Conservation (phyloP, 2,113 vertebrate species). For the Trematocara macrostoma region DNA sequence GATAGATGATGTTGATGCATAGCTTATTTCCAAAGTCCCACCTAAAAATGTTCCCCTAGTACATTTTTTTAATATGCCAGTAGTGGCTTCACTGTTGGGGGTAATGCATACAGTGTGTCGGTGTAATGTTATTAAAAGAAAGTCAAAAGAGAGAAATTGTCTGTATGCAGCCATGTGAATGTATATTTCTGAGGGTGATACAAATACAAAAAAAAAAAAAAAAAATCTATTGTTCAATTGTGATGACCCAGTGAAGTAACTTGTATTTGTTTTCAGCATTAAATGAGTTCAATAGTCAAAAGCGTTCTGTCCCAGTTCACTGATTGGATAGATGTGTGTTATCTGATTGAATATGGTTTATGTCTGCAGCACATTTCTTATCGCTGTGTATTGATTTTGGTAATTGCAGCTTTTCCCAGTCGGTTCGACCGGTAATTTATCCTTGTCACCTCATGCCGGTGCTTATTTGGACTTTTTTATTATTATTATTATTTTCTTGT, state of each 20-base stretch:
- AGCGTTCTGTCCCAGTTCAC: slow-evolving; percentile 48
- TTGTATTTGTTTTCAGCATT: slow-evolving; percentile 79
- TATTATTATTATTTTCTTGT: neutral
- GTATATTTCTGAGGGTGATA: slow-evolving; percentile 76
- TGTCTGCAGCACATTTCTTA: slow-evolving; percentile 1
- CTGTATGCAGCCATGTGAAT: slow-evolving; percentile 73
- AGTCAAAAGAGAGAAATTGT: slow-evolving; percentile 56
- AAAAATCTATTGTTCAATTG: slow-evolving; percentile 70
- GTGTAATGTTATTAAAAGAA: slow-evolving; percentile 57
- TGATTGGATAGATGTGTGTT: slow-evolving; percentile 47
- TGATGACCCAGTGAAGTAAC: slow-evolving; percentile 78
- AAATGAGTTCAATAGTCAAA: slow-evolving; percentile 75
- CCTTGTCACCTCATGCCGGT: neutral
- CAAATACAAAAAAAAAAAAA: slow-evolving; percentile 62
- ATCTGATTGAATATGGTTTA: slow-evolving; percentile 13
- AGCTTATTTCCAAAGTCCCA: slow-evolving; percentile 59
- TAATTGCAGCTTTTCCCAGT: neutral
- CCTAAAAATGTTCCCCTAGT: slow-evolving; percentile 40
- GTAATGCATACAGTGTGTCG: slow-evolving; percentile 36
- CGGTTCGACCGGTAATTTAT: neutral
- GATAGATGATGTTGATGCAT: slow-evolving; percentile 41
- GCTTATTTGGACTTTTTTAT: neutral
- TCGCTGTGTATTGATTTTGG: slow-evolving; percentile 10
- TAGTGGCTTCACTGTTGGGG: slow-evolving; percentile 55
- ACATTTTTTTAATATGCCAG: slow-evolving; percentile 49